Percentiles rank a stretch among this genome's conserved stretches.
These are phyloP conservation scores for Euproctis similis DNA, from an alignment of 2,888 invertebrate species.

Conservation along the genomic window DNA sequence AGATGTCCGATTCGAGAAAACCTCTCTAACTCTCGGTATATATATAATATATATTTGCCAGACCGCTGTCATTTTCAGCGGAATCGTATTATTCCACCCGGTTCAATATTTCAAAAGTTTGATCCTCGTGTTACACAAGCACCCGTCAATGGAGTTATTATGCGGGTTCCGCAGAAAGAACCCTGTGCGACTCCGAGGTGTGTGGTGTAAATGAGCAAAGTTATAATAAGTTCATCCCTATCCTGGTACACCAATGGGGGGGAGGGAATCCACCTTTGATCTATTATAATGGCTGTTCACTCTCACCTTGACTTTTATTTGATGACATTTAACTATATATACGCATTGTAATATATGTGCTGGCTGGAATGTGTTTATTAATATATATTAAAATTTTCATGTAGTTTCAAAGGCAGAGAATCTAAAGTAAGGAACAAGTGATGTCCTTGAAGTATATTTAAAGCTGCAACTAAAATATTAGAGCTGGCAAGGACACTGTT, in stretches of 20 bases:
- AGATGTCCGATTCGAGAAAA: slow-evolving; percentile 31
- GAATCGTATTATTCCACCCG: slow-evolving; percentile 39
- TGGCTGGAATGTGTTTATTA: too few species aligned
- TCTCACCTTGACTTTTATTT: too few species aligned
- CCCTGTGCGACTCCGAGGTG: slow-evolving; percentile 49
- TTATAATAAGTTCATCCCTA: slow-evolving; percentile 65
- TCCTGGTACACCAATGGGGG: slow-evolving; percentile 38
- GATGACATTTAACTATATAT: too few species aligned
- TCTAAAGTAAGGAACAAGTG: too few species aligned
- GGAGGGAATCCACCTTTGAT: slow-evolving; percentile 55
- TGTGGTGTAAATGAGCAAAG: slow-evolving; percentile 63
- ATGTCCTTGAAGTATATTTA: too few species aligned
- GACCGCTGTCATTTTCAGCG: slow-evolving; percentile 41
- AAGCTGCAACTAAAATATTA: too few species aligned
- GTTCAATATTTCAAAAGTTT: slow-evolving; percentile 47
- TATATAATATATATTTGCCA: slow-evolving; percentile 37
- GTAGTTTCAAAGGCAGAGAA: too few species aligned
- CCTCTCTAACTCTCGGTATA: too few species aligned
- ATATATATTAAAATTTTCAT: too few species aligned
- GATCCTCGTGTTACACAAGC: slow-evolving; percentile 44
- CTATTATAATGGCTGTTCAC: slow-evolving; percentile 33
- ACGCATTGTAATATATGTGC: too few species aligned
- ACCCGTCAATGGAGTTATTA: too few species aligned
- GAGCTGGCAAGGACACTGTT: too few species aligned
- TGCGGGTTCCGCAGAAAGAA: slow-evolving; percentile 50